A percentile compares a stretch with the other conserved stretches of the same genome.
These are phyloP conservation scores for Pionites leucogaster DNA, from an alignment of 2,113 vertebrate species.

Conservation along the genomic window DNA sequence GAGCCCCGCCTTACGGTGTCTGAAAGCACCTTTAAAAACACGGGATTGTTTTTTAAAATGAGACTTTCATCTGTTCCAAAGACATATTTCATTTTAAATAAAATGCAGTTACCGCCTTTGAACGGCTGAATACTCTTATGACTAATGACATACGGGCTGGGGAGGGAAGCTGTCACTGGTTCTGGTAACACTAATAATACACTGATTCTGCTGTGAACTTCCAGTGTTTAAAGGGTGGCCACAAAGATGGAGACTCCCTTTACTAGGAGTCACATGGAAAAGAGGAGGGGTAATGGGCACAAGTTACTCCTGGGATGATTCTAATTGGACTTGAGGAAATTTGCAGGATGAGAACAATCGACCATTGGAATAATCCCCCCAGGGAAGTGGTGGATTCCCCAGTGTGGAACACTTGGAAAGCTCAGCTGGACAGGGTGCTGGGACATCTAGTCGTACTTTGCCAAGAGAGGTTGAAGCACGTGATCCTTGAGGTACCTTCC, in stretches of 20 bases:
- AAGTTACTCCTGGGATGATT: neutral
- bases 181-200: neutral
- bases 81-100: neutral
- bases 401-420: neutral
- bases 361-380: neutral
- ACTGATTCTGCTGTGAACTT: neutral
- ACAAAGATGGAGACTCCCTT: neutral
- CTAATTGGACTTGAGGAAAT: neutral
- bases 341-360: neutral
- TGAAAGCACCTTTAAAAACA: neutral
- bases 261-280: neutral
- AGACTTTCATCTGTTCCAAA: neutral
- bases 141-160: accelerated
- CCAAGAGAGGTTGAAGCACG: neutral
- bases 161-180: neutral
- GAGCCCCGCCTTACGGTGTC: accelerated
- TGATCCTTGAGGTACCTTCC: neutral
- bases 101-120: neutral
- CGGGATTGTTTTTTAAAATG: accelerated
- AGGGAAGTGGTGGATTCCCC: neutral
- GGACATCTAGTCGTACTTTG: neutral
- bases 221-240: neutral
- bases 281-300: neutral
- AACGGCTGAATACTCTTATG: neutral
- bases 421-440: neutral